Conservation (phyloP, 1,140 invertebrate species). For the Bombus picipes region DNA sequence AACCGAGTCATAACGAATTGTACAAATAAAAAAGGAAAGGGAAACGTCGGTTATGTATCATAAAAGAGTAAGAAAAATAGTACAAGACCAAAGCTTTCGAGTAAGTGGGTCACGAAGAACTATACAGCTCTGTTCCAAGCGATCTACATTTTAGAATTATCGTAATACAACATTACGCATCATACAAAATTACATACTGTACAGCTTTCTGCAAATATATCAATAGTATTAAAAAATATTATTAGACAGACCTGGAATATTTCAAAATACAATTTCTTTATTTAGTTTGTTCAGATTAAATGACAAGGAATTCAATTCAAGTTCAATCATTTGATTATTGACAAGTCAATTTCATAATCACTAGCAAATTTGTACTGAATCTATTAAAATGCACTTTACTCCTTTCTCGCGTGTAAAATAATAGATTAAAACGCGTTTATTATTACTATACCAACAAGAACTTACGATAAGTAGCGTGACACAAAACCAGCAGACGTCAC, state of each 20-base stretch:
- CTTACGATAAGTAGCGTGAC: background rate
- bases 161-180: background rate
- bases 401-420: background rate
- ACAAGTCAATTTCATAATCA: background rate
- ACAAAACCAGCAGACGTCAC: background rate
- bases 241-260: background rate
- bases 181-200: background rate
- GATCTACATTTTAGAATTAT: background rate
- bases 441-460: background rate
- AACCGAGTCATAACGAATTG: background rate
- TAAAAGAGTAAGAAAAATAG: background rate
- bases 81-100: background rate
- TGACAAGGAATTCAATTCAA: background rate
- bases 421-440: background rate
- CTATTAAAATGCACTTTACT: background rate
- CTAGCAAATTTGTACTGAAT: background rate
- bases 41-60: background rate
- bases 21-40: background rate
- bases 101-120: conserved; percentile 5
- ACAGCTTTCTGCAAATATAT: background rate
- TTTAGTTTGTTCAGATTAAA: background rate
- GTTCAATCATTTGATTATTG: background rate
- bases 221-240: background rate
- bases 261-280: background rate
- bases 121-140: background rate